Base-by-base conservation (phyloP, 2,888 invertebrate genomes). In the Archaeoteleia sp. region DNA sequence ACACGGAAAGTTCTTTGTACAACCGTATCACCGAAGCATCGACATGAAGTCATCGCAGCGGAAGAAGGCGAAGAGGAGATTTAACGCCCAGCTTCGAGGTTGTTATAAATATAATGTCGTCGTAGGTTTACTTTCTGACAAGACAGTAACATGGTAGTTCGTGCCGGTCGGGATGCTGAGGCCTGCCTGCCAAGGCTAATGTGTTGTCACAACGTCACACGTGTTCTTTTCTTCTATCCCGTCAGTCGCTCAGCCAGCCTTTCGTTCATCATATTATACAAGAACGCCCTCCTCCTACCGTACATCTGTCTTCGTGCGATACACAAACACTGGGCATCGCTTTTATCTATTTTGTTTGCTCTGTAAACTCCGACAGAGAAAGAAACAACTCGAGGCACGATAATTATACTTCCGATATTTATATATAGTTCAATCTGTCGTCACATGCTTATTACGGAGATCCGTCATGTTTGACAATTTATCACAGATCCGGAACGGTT, bases 41-140 rank as follows among this genome's bases (percentile, higher is more conserved):
- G n/a, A n/a, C n/a, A n/a, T n/a, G n/a, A n/a, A n/a, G n/a, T n/a
- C n/a, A n/a, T n/a, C n/a, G n/a, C n/a, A n/a, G n/a, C n/a, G n/a
- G 20, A 20, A 20, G 20, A 20, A 20, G 20, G 5, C 20, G 20
- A 60, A 67, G 55, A 63, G 68, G 67, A 67, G 65, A 76, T 76
- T 74, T 67, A 68, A 63, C 42, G 53, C 46, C 45, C 57, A 27
- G 42, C 25, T 46, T 35, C 42, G 34, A 35, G 53, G 45, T 40
- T 46, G 42, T 71, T 77, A 76, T 77, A 80, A 80, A 80, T 80
- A 80, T 80, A 80, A 78, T 73, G 71, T 73, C 60, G 69, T 60
- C 46, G 60, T 61, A 48, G 65, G 69, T 65, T 57, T 69, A 65
- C 54, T 39, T 25, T 40, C 57, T 67, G 75, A 77, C 77, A 74